Percentiles rank a stretch among this genome's conserved stretches.
These are phyloP conservation scores for Linurgus olivaceus DNA, from an alignment of 2,797 vertebrate species.

Conservation along the genomic window DNA sequence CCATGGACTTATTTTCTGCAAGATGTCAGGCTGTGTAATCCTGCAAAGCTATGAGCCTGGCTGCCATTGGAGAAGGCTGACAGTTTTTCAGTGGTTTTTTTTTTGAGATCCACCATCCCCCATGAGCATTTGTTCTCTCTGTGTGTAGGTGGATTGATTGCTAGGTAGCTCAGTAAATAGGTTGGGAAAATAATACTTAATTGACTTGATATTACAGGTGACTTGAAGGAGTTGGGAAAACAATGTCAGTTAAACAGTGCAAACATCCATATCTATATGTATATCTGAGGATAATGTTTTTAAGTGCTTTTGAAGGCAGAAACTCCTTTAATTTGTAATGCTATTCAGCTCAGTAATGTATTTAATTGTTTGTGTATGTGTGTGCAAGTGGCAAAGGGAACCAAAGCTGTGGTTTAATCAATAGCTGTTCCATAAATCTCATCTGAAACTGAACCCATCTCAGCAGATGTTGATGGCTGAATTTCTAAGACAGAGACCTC, in stretches of 20 bases:
- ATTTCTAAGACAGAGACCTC: neutral
- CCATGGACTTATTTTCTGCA: conserved; percentile 62
- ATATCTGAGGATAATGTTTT: conserved; percentile 25
- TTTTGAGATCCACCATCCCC: conserved; percentile 47
- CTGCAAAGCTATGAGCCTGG: conserved; percentile 53
- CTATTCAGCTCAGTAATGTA: neutral
- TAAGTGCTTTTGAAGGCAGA: conserved; percentile 43
- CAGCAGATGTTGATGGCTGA: conserved; percentile 27
- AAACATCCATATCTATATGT: neutral
- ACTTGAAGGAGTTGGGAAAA: conserved; percentile 70
- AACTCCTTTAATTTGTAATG: conserved; percentile 37
- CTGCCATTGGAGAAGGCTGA: conserved; percentile 60
- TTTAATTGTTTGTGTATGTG: conserved; percentile 42
- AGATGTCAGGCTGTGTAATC: conserved; percentile 67
- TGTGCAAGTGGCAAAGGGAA: neutral
- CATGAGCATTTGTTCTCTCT: conserved; percentile 43
- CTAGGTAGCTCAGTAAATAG: conserved; percentile 70
- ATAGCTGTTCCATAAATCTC: conserved; percentile 32
- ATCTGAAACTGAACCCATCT: neutral
- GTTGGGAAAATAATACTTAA: conserved; percentile 72
- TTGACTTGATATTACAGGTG: conserved; percentile 70
- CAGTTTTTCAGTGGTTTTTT: conserved; percentile 46
- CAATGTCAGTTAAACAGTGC: conserved; percentile 64
- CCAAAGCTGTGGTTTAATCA: conserved; percentile 37
- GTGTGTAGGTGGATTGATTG: conserved; percentile 70